These are phyloP conservation scores for Limnephilus auricula DNA, from an alignment of 2,888 invertebrate species.

Conservation along the genomic window DNA sequence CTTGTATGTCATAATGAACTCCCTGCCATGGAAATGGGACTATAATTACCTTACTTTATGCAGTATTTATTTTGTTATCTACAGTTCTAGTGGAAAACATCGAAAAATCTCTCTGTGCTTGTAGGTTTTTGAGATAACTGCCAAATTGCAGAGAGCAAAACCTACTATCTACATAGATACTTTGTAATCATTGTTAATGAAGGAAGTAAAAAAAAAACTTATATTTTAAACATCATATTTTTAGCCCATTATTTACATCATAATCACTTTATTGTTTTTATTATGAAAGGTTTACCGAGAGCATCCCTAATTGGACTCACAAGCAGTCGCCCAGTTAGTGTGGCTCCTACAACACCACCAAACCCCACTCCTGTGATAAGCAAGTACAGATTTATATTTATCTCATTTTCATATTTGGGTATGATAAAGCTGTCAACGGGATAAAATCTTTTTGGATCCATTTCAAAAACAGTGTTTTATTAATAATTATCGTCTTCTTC, in stretches of 20 bases:
- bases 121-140: neutral
- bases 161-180: neutral
- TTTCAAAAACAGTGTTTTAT: neutral
- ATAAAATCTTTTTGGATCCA: neutral
- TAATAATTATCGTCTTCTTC: too few relatives aligned
- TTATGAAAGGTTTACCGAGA: slow-evolving; percentile 85
- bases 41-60: neutral
- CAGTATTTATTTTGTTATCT: neutral
- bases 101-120: neutral
- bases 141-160: neutral
- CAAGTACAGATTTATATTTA: slow-evolving; percentile 70
- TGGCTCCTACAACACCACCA: slow-evolving; percentile 82
- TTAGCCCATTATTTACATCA: neutral
- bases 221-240: neutral
- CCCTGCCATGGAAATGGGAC: neutral
- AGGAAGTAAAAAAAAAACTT: neutral
- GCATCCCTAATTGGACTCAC: slow-evolving; percentile 88
- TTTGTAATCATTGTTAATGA: neutral
- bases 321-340: slow-evolving; percentile 83
- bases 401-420: neutral
- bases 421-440: neutral
- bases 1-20: neutral
- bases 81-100: neutral
- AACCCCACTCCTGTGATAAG: slow-evolving; percentile 84
- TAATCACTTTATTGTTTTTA: neutral